These are phyloP conservation scores for Lithophane socia DNA, from an alignment of 2,888 invertebrate genomes.

Conservation along the genomic window DNA sequence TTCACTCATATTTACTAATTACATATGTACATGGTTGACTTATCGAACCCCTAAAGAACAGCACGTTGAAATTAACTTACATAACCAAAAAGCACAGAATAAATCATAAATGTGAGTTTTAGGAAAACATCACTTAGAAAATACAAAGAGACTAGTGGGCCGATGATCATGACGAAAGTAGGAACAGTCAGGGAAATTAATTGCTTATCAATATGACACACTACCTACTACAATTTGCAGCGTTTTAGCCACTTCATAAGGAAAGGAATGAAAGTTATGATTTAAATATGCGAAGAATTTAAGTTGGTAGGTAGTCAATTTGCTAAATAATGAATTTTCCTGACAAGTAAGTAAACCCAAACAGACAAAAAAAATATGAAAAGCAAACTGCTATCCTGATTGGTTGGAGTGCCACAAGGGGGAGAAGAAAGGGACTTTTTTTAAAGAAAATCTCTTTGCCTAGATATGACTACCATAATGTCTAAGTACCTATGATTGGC, in stretches of 20 bases:
- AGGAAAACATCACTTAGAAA: constrained; percentile 12
- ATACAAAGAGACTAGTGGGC: not conserved
- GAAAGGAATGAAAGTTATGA: not conserved
- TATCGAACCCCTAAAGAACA: not conserved
- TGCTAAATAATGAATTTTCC: not conserved
- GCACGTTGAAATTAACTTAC: not conserved
- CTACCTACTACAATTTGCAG: not conserved
- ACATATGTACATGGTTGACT: constrained; percentile 57
- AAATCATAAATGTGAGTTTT: not conserved
- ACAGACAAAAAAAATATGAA: too few relatives aligned
- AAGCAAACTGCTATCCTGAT: not conserved
- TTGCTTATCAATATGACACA: not conserved
- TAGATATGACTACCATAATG: not conserved
- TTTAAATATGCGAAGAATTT: not conserved
- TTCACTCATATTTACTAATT: constrained; percentile 82
- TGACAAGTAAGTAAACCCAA: not conserved
- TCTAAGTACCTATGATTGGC: not conserved
- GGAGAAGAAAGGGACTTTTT: not conserved
- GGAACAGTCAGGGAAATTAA: not conserved
- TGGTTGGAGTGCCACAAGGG: not conserved
- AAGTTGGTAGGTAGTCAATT: not conserved
- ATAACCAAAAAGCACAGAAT: not conserved
- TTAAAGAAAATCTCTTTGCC: not conserved
- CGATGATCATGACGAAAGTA: not conserved
- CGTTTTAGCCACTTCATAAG: not conserved